These are phyloP conservation scores for Cryptoprocta ferox DNA, from an alignment of 2,797 vertebrate genomes.

Conservation along the genomic window DNA sequence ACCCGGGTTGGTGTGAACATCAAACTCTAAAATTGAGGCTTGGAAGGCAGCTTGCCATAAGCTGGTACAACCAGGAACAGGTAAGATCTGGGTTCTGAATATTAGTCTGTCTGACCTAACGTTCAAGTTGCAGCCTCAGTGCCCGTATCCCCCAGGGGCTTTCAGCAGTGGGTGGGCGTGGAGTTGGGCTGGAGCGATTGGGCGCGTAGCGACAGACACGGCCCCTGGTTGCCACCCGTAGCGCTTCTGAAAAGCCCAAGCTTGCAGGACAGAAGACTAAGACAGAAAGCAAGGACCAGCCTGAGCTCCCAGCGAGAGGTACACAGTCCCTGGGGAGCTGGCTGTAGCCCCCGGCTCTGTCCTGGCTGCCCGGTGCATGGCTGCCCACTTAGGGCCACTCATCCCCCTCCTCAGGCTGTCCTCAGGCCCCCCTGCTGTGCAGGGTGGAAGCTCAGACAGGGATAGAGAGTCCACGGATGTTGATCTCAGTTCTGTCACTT, in stretches of 20 bases:
- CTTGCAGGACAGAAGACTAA: conserved; percentile 7
- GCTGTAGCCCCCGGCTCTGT: neutral
- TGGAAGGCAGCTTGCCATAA: neutral
- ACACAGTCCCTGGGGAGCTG: neutral
- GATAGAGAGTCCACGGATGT: neutral
- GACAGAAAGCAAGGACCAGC: neutral
- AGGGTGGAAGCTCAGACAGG: neutral
- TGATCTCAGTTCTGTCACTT: neutral
- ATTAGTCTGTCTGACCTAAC: neutral
- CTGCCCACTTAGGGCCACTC: fast-evolving
- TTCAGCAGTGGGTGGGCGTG: neutral
- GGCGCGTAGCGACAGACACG: neutral
- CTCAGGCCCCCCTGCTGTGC: neutral
- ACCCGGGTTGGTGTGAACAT: neutral
- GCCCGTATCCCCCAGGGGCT: neutral
- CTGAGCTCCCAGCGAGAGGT: neutral
- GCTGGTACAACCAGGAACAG: neutral
- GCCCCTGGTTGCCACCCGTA: fast-evolving
- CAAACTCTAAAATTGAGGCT: conserved; percentile 23
- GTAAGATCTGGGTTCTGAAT: neutral
- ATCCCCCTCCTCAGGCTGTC: neutral
- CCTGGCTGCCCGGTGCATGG: neutral
- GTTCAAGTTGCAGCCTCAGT: neutral
- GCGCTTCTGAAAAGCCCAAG: neutral
- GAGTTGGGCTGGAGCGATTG: neutral